Conservation (phyloP, 2,113 vertebrate genomes). For the Anhinga anhinga region DNA sequence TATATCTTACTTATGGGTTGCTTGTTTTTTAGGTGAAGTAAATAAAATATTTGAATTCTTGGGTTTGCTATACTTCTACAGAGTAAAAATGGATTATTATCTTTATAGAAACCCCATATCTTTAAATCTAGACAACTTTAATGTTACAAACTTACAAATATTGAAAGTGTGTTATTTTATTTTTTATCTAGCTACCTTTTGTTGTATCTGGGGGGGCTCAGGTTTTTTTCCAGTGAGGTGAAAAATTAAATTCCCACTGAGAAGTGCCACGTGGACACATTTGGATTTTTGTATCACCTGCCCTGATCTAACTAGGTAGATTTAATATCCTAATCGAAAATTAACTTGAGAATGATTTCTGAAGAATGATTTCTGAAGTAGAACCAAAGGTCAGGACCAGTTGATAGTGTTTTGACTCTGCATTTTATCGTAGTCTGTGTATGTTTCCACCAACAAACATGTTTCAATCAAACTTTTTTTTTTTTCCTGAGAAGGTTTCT, state of each 20-base stretch:
- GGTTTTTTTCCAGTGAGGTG: background rate
- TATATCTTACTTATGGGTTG: slow-evolving; percentile 79
- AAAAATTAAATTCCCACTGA: background rate
- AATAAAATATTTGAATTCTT: slow-evolving; percentile 81
- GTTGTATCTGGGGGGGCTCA: background rate
- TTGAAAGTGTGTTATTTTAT: background rate
- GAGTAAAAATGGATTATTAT: background rate
- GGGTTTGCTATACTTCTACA: slow-evolving; percentile 28
- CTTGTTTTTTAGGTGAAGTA: slow-evolving; percentile 82
- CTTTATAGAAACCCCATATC: background rate
- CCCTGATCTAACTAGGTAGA: background rate
- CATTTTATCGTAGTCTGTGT: background rate
- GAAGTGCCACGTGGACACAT: background rate
- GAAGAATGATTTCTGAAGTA: background rate
- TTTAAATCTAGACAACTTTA: background rate
- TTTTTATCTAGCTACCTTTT: background rate
- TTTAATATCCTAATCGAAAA: background rate
- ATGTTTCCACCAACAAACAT: background rate
- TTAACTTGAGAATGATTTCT: background rate
- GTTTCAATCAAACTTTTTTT: background rate
- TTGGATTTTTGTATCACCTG: background rate
- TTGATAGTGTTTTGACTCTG: background rate
- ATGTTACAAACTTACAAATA: background rate
- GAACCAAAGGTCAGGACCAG: background rate
- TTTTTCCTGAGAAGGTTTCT: background rate